Conservation (phyloP, 2,797 vertebrate species). For the Pachyuromys duprasi region DNA sequence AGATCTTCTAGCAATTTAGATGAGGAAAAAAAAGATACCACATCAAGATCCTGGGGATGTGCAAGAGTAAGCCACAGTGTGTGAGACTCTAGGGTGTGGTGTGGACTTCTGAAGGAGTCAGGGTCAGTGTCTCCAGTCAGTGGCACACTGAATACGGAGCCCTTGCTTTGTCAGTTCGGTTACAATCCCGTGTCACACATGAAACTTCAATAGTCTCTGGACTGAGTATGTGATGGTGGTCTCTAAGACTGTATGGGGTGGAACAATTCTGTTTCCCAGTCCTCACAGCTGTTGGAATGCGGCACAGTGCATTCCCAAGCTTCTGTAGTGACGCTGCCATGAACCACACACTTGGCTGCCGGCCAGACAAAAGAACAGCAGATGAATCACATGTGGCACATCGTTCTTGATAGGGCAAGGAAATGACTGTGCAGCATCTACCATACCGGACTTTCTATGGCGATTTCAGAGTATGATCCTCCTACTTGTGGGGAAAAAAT, state of each 20-base stretch:
- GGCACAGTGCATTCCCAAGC: background rate
- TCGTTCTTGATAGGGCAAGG: background rate
- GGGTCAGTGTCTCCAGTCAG: background rate
- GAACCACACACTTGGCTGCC: background rate
- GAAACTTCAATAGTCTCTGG: background rate
- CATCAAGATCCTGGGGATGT: background rate
- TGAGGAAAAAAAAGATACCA: background rate
- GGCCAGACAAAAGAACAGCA: background rate
- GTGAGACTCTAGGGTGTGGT: background rate
- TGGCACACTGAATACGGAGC: background rate
- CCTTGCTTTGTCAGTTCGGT: background rate
- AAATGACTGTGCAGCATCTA: background rate
- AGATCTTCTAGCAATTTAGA: background rate
- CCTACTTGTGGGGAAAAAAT: background rate
- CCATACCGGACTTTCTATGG: background rate
- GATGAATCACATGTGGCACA: background rate
- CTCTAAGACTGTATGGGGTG: background rate
- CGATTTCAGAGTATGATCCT: background rate
- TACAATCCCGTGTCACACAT: rapidly evolving
- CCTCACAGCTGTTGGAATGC: background rate
- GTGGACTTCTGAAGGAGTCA: background rate
- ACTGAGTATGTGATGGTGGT: background rate
- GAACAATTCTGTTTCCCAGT: background rate
- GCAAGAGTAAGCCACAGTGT: too few species aligned
- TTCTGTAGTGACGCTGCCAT: background rate